Evolutionary conservation across 2,797 vertebrate species (phyloP).

Genomic region (Alouatta caraya): DNA sequence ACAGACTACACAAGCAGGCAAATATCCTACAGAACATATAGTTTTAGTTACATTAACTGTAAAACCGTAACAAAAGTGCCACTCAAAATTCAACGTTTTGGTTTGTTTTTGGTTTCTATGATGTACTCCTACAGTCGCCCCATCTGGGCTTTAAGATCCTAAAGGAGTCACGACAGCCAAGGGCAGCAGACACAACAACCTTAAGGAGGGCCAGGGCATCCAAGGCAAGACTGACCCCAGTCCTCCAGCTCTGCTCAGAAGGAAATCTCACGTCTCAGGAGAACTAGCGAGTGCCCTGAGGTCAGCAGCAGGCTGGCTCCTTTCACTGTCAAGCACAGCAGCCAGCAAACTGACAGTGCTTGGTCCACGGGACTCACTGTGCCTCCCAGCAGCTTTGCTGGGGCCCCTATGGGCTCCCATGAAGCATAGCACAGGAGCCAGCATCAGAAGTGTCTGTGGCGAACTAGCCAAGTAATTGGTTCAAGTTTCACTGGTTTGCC

Average conservation of each 20-base stretch:
- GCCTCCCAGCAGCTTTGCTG: background rate
- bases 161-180: too few species aligned
- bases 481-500: background rate
- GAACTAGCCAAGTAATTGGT: background rate
- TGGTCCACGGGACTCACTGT: fast-evolving
- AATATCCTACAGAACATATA: background rate
- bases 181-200: fast-evolving
- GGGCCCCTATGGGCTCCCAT: background rate
- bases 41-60: background rate
- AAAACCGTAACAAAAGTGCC: background rate
- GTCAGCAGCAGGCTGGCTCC: background rate
- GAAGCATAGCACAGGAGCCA: background rate
- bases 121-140: too few species aligned
- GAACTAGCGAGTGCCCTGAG: background rate
- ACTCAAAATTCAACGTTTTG: background rate
- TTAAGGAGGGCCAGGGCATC: background rate
- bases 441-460: background rate
- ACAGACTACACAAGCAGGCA: background rate
- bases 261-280: background rate
- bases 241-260: background rate
- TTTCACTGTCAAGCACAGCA: fast-evolving
- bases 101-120: background rate
- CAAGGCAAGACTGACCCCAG: too few species aligned
- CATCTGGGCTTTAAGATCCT: background rate
- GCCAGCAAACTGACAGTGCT: fast-evolving